phyloP scores from a whole-genome alignment of 2,113 vertebrate genomes.

The Sclerurus mexicanus region DNA sequence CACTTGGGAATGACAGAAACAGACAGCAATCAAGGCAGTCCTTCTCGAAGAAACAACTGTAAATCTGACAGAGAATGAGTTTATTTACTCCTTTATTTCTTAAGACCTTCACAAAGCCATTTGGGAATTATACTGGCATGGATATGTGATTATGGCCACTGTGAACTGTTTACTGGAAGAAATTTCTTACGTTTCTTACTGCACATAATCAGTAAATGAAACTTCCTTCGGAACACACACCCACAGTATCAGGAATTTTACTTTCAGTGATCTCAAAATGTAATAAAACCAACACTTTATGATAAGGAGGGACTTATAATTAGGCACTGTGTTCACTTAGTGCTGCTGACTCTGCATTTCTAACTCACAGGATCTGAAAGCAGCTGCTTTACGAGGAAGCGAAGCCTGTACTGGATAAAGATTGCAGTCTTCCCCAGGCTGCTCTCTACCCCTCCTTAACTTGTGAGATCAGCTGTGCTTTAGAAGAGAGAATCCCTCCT shows the following conservation, averaged over 20 bases:
- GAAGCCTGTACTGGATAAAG: not conserved
- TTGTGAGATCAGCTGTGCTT: not conserved
- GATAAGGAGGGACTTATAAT: not conserved
- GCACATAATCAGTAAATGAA: not conserved
- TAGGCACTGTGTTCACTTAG: not conserved
- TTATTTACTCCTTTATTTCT: constrained; percentile 18
- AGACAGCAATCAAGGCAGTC: constrained; percentile 11
- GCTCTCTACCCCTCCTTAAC: not conserved
- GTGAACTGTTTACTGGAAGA: not conserved
- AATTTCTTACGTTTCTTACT: not conserved
- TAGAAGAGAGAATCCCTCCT: not conserved
- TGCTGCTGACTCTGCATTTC: not conserved
- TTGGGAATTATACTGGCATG: not conserved
- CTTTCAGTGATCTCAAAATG: not conserved
- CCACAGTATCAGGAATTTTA: not conserved
- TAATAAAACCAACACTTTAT: not conserved
- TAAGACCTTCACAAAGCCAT: not conserved
- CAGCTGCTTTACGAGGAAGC: not conserved
- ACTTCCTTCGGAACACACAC: not conserved
- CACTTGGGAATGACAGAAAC: not conserved
- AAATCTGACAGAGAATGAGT: constrained; percentile 15
- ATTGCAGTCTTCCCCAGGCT: not conserved
- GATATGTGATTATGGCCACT: not conserved
- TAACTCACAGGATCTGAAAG: not conserved
- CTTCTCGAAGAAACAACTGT: not conserved